Base-by-base conservation (phyloP, 2,888 invertebrate genomes). In the Leptinotarsa peninsularis region DNA sequence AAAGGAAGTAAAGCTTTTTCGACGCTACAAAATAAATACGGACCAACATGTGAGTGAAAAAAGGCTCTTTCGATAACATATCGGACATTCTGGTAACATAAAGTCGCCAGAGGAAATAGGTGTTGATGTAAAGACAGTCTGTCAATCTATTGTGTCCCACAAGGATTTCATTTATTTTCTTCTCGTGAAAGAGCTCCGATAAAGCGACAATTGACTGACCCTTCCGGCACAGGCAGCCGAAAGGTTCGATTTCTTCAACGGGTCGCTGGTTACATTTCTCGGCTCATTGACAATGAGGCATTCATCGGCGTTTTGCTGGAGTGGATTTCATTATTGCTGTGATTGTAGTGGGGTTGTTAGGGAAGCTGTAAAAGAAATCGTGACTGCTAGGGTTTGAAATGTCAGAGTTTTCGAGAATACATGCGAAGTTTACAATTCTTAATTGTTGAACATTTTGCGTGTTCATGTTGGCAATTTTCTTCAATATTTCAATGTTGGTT, bases 91-190 rank as follows among this genome's bases (percentile, higher is more conserved):
- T 74, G 71, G 75, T 73, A 76, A 74, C 72, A 72, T 75, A 69
- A 76, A 76, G 74, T 78, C 73, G 70, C 72, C 60, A 72, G 72
- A 76, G 76, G 79, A 78, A 80, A 78, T 79, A 75, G 80, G 78
- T 80, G 81, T 79, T 79, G 78, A 80, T 76, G 78, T 76, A 76
- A 72, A 78, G 81, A 82, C 82, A 80, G 81, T 82, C 83, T 82
- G 83, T 83, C 84, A 84, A 76, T 81, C 80, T 78, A 83, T 83
- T 84, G 84, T 83, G 78, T 78, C 80, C 82, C 81, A 78, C 81
- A 83, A 82, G 82, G 83, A 82, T 84, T 84, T 84, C 83, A 84
- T 84, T 84, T 84, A 84, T 84, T 84, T 84, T 81, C 80, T 73
- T 81, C 76, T 78, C 78, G 67, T 75, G 71, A 80, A 83, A 83